Base-by-base conservation (phyloP, 2,888 invertebrate species). In the Lymantria monacha region DNA sequence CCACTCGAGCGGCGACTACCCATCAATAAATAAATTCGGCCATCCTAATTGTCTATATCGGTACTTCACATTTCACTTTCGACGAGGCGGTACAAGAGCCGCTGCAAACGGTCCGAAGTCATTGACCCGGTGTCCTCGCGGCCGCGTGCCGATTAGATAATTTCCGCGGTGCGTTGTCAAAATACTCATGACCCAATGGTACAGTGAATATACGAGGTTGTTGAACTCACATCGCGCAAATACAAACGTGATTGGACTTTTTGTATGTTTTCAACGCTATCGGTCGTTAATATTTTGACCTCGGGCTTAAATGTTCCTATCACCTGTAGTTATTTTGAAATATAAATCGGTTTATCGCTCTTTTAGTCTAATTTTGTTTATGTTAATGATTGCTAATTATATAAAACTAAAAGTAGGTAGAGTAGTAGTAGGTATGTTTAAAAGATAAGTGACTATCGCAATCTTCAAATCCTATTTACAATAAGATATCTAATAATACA, bases 161-260 rank as follows among this genome's bases (percentile, higher is more conserved):
- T 89, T 88, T 87, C 87, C 85, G 86, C 85, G 83, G 81, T 82
- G 84, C 86, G 85, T 87, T 90, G 90, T 89, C 89, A 89, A 89
- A 90, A 88, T 89, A 89, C 87, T 87, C 87, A 81, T 90, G 89
- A 89, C 90, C 90, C 81, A 90, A 84, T 90, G 90, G 83, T 88
- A 89, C 87, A 90, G 81, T 90, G 89, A 89, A 81, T 84, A 78
- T 76, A 74, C 61, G 75, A 67, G 85, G 82, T 79, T 85, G 72
- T 71, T 74, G 86, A 89, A 81, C 89, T 61, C 77, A 72, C 69
- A 73, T 71, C 79, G 80, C 74, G 75, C 81, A 74, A 77, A 78
- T 63, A 66, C 53, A 64, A 76, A 79, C 79, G 78, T 76, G 83
- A 75, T 79, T 66, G 57, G 72, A 63, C 58, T 66, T 63, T 61